Conservation (phyloP, 2,113 vertebrate genomes). For the Larimichthys crocea region DNA sequence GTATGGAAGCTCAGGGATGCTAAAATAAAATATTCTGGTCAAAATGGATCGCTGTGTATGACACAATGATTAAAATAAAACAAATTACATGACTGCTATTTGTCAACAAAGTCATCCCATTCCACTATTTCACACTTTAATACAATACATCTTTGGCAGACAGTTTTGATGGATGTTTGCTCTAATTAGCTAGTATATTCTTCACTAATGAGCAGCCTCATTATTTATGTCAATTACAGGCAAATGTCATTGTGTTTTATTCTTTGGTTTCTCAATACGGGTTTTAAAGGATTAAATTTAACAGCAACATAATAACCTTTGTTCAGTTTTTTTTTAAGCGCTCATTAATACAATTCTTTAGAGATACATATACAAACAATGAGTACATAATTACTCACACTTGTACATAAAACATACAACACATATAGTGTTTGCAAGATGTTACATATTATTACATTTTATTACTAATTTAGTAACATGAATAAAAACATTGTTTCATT, state of each 20-base stretch:
- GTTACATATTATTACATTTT: too few species aligned
- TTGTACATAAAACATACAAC: not conserved
- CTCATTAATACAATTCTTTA: not conserved
- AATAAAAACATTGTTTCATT: too few species aligned
- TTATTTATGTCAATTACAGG: not conserved
- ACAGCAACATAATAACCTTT: not conserved
- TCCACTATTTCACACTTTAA: not conserved
- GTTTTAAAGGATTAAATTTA: not conserved
- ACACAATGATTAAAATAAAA: not conserved
- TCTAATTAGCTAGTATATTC: not conserved
- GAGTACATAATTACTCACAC: not conserved
- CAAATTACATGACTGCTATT: not conserved
- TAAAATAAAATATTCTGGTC: not conserved
- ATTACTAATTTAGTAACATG: too few species aligned
- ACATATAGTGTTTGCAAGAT: not conserved
- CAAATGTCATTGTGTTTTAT: not conserved
- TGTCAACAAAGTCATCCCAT: not conserved
- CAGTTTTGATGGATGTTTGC: constrained; percentile 2
- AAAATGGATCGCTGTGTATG: not conserved
- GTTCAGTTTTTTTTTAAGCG: not conserved
- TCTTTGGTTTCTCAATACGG: not conserved
- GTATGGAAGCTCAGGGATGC: not conserved
- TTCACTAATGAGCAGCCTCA: not conserved
- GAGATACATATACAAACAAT: not conserved
- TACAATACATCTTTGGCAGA: not conserved